phyloP scores from a whole-genome alignment of 2,888 invertebrate species.

The Antitype chi region DNA sequence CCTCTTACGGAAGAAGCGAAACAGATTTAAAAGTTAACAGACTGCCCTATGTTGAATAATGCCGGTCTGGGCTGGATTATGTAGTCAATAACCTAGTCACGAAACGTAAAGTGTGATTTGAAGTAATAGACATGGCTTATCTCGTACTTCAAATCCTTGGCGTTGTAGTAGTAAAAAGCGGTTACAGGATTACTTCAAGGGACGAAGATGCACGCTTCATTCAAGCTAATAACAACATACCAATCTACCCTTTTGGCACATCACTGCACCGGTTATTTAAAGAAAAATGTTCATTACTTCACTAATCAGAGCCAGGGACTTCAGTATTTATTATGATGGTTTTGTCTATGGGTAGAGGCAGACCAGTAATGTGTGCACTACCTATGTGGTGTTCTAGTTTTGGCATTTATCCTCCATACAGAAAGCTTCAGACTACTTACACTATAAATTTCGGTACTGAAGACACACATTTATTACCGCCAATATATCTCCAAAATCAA shows the following conservation, averaged over 20 bases:
- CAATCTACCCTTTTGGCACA: background rate
- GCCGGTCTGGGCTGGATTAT: background rate
- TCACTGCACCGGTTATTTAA: background rate
- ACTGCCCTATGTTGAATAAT: background rate
- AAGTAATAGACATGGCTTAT: background rate
- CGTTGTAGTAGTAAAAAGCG: background rate
- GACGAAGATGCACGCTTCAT: background rate
- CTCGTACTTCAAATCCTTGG: background rate
- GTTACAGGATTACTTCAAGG: background rate
- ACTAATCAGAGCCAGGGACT: background rate
- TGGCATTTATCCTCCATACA: background rate
- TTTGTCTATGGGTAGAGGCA: background rate
- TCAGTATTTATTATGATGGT: background rate
- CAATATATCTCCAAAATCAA: slow-evolving; percentile 13
- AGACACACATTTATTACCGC: slow-evolving; percentile 2
- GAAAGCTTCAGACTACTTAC: background rate
- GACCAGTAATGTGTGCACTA: background rate
- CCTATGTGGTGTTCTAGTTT: background rate
- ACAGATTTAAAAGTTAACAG: background rate
- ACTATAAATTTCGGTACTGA: background rate
- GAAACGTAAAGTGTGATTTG: background rate
- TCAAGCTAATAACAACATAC: background rate
- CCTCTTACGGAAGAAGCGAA: background rate
- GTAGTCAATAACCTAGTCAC: background rate
- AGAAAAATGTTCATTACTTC: background rate